Conservation (phyloP, 2,797 vertebrate genomes). For the Sebastiscus albofasciatus region DNA sequence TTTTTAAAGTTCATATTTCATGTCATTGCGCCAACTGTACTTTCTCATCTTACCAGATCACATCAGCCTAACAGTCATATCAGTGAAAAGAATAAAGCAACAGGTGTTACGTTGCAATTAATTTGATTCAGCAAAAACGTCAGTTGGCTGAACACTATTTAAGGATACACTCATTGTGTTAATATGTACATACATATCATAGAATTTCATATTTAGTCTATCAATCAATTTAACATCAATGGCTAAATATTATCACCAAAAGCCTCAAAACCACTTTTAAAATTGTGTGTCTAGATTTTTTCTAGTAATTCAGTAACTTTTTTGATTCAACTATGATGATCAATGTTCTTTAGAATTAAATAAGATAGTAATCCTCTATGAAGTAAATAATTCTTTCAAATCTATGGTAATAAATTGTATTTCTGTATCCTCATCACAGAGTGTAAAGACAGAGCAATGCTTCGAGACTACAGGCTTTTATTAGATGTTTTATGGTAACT, state of each 20-base stretch:
- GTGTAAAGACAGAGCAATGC: background rate
- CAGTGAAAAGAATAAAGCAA: background rate
- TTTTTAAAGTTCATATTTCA: background rate
- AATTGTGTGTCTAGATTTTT: background rate
- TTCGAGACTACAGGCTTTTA: background rate
- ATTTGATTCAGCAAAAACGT: background rate
- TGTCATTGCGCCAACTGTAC: background rate
- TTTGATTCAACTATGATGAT: background rate
- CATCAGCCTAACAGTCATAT: background rate
- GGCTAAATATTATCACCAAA: background rate
- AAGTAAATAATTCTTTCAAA: background rate
- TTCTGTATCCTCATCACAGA: background rate
- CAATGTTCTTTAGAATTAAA: background rate
- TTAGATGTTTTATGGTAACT: constrained; percentile 5
- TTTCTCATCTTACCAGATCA: background rate
- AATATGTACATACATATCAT: background rate
- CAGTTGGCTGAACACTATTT: background rate
- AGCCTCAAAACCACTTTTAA: background rate
- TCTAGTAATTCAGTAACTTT: background rate
- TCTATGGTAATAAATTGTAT: background rate
- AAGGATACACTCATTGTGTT: background rate
- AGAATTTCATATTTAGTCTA: background rate
- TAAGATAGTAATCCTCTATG: background rate
- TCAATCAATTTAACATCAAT: background rate
- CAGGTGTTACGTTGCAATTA: background rate